phyloP scores from a whole-genome alignment of 2,888 invertebrate genomes.

The Dasypogon diadema region DNA sequence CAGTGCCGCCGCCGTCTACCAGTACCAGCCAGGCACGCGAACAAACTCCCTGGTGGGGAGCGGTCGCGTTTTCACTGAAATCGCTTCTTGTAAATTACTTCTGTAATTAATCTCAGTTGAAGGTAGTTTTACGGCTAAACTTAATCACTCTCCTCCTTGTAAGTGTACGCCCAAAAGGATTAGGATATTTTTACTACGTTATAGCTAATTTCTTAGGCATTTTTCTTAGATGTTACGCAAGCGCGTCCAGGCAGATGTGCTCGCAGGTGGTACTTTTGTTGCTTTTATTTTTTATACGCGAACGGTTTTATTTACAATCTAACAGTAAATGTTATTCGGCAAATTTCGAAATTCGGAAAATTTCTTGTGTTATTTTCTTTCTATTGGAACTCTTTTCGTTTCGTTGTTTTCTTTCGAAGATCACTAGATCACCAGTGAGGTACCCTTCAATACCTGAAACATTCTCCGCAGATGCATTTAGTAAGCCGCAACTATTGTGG shows the following conservation, averaged over 20 bases:
- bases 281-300: background rate
- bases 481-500: background rate
- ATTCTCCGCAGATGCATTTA: constrained; percentile 30
- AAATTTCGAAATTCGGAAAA: background rate
- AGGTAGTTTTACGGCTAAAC: constrained; percentile 11
- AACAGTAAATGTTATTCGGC: constrained; percentile 16
- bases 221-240: background rate
- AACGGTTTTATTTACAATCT: constrained; percentile 13
- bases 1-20: too few species aligned
- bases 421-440: too few species aligned
- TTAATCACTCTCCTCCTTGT: background rate
- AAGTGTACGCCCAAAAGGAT: background rate
- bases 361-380: background rate
- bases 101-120: constrained; percentile 43
- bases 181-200: background rate
- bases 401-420: too few species aligned
- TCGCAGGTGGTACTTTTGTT: constrained; percentile 36
- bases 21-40: background rate
- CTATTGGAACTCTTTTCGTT: background rate
- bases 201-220: constrained; percentile 21
- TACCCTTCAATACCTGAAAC: background rate
- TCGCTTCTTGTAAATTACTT: constrained; percentile 33
- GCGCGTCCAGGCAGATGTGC: constrained; percentile 9
- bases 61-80: background rate
- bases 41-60: background rate